Conservation (phyloP, 2,797 vertebrate species). For the Spinibarbus caldwelli region DNA sequence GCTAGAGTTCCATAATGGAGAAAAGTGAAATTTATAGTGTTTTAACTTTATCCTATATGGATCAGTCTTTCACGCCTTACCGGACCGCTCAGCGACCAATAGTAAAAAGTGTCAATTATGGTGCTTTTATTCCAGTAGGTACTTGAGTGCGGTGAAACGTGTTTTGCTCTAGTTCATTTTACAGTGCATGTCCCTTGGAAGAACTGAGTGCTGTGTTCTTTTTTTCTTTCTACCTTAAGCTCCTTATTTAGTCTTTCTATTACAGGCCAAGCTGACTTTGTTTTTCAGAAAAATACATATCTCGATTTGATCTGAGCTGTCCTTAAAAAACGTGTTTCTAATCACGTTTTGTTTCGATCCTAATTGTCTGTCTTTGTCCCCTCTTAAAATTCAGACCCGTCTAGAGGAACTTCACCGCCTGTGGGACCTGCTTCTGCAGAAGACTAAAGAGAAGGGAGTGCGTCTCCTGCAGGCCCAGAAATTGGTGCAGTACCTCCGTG, state of each 20-base stretch:
- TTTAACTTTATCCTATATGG: constrained; percentile 68
- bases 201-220: constrained; percentile 23
- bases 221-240: not conserved
- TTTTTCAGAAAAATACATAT: not conserved
- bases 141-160: constrained; percentile 72
- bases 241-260: not conserved
- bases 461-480: constrained; percentile 96
- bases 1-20: not conserved
- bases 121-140: constrained; percentile 92
- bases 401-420: constrained; percentile 93
- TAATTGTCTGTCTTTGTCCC: not conserved
- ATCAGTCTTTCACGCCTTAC: constrained; percentile 99
- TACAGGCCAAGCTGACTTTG: not conserved
- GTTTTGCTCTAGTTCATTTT: constrained; percentile 46
- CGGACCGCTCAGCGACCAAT: constrained; percentile 94
- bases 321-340: not conserved
- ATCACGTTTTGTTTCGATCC: not conserved
- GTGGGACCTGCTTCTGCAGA: constrained; percentile 92
- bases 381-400: constrained; percentile 80
- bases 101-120: constrained; percentile 88
- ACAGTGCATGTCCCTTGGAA: constrained; percentile 16
- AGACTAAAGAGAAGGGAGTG: constrained; percentile 93
- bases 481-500: constrained; percentile 93
- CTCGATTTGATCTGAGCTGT: not conserved
- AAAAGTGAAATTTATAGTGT: not conserved